Evolutionary conservation across 2,888 invertebrate species (phyloP).

Genomic region (Nematopogon swammerdamellus): DNA sequence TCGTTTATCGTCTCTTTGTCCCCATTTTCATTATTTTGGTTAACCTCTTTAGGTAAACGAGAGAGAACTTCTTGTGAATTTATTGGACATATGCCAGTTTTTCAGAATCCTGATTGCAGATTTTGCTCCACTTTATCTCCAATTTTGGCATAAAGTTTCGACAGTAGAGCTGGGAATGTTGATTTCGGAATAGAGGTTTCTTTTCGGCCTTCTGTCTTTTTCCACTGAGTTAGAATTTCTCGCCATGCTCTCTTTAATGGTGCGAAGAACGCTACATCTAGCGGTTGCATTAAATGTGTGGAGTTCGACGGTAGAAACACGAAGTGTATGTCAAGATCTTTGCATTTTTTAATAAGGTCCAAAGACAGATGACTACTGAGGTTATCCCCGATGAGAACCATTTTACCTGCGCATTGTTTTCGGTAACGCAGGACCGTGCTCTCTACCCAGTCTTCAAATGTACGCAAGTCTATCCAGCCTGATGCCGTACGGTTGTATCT

Average conservation of each 20-base stretch:
- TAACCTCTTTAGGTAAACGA: neutral
- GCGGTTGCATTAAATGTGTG: slow-evolving; percentile 3
- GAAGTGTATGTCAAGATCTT: neutral
- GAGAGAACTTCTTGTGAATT: neutral
- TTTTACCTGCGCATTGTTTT: neutral
- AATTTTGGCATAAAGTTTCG: neutral
- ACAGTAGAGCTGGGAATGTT: slow-evolving; percentile 3
- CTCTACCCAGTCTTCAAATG: neutral
- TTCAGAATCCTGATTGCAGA: neutral
- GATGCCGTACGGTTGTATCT: neutral
- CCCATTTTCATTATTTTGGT: neutral
- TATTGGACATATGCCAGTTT: neutral
- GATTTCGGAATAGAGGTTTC: neutral
- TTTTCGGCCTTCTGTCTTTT: neutral
- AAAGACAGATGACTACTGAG: neutral
- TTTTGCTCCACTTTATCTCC: neutral
- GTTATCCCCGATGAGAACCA: neutral
- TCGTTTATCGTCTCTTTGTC: slow-evolving; percentile 1
- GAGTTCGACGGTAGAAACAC: slow-evolving; percentile 2
- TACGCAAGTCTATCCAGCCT: neutral
- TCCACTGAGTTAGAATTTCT: slow-evolving; percentile 1
- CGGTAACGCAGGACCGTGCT: neutral
- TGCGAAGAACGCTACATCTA: slow-evolving; percentile 5
- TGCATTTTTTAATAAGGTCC: neutral
- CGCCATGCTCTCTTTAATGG: slow-evolving; percentile 8